Evolutionary conservation across 2,797 vertebrate species (phyloP).

Genomic region (Sebastes umbrosus): DNA sequence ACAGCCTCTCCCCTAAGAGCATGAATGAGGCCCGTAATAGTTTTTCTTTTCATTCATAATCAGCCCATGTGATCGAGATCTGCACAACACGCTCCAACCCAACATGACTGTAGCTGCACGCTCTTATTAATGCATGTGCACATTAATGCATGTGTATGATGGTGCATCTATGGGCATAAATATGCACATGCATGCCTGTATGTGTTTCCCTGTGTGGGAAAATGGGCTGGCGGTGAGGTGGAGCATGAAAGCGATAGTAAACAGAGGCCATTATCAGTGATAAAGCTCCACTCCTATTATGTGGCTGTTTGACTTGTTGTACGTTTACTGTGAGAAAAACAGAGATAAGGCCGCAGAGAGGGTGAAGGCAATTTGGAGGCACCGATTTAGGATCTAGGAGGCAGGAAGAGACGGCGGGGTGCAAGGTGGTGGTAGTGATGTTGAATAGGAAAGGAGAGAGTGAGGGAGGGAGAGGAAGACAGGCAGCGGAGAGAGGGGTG

Average conservation of each 20-base stretch:
- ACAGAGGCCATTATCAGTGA: slow-evolving; percentile 64
- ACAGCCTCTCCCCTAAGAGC: slow-evolving; percentile 3
- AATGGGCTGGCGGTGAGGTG: slow-evolving; percentile 49
- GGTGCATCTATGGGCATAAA: neutral
- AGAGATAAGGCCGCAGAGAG: slow-evolving; percentile 64
- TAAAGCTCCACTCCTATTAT: slow-evolving; percentile 57
- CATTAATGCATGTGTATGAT: neutral
- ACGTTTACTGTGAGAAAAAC: slow-evolving; percentile 74
- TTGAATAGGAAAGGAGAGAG: slow-evolving; percentile 6
- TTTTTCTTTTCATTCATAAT: slow-evolving; percentile 59
- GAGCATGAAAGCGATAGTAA: slow-evolving; percentile 67
- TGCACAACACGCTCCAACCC: slow-evolving; percentile 12
- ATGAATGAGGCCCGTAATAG: slow-evolving; percentile 49
- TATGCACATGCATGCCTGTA: slow-evolving; percentile 24
- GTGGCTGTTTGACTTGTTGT: slow-evolving; percentile 60
- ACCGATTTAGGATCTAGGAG: slow-evolving; percentile 13
- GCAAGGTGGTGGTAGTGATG: slow-evolving; percentile 15
- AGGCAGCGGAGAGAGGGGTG: slow-evolving; percentile 24
- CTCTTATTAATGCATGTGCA: slow-evolving; percentile 25
- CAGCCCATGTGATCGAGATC: slow-evolving; percentile 41
- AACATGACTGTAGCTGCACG: neutral
- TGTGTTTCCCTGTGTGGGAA: slow-evolving; percentile 65
- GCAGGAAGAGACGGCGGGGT: neutral
- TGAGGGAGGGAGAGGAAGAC: neutral
- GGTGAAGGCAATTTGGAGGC: slow-evolving; percentile 22